Percentiles rank a stretch among this genome's conserved stretches.
Conservation (phyloP, 64 coral and sea anemone genomes). For the Exaiptasia diaphana region DNA sequence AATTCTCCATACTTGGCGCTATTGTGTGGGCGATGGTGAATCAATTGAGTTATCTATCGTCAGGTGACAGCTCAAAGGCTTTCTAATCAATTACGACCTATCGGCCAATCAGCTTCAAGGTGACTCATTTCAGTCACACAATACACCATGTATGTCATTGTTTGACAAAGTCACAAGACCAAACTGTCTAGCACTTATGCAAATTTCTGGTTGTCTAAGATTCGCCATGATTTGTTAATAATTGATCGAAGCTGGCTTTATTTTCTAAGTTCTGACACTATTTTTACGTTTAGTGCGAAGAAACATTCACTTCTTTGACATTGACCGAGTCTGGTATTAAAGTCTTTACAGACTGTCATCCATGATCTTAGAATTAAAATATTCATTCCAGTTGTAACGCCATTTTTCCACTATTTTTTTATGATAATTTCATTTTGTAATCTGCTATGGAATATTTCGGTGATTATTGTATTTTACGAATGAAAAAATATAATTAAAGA, state of each 20-base stretch:
- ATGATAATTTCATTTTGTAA: no score
- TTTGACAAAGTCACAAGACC: slow-evolving; percentile 11
- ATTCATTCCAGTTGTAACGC: no score
- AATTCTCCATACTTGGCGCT: slow-evolving; percentile 17
- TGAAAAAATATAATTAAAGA: no score
- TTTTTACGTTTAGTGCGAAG: no score
- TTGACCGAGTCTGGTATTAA: no score
- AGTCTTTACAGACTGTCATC: no score
- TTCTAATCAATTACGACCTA: not conserved
- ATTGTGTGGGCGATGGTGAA: slow-evolving; percentile 16
- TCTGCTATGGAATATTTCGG: no score
- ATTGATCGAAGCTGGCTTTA: slow-evolving; percentile 25
- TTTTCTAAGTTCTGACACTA: no score
- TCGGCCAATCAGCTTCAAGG: slow-evolving; percentile 27
- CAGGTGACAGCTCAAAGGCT: slow-evolving; percentile 7
- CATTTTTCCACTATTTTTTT: no score
- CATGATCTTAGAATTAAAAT: no score
- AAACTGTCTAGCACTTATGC: slow-evolving; percentile 80
- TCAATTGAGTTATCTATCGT: not conserved
- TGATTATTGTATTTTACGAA: no score
- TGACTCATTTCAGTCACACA: slow-evolving; percentile 14
- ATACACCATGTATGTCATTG: not conserved
- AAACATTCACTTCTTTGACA: no score
- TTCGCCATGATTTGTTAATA: slow-evolving; percentile 12
- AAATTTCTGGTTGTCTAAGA: slow-evolving; percentile 26